phyloP scores from a whole-genome alignment of 2,113 vertebrate species.

The Murina feae region DNA sequence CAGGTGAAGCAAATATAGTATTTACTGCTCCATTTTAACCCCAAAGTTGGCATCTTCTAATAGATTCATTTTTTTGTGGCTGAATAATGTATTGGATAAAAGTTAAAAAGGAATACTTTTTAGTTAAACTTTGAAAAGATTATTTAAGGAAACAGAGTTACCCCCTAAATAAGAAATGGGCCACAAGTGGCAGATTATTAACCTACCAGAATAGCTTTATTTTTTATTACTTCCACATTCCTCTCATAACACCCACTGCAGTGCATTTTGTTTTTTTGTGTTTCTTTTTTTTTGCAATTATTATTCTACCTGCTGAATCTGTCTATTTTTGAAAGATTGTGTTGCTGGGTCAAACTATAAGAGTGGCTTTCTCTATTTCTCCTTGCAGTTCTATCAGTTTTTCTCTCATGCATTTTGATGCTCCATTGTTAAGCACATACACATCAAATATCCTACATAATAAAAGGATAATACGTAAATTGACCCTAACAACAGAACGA shows the following conservation, averaged over 20 bases:
- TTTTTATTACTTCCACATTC: background rate
- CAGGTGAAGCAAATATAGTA: background rate
- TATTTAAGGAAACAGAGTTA: background rate
- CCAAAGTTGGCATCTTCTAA: background rate
- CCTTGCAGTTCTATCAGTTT: background rate
- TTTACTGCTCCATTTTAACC: background rate
- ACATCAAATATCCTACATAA: too few species aligned
- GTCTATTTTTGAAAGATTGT: background rate
- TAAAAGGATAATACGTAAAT: too few species aligned
- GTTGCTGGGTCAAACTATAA: background rate
- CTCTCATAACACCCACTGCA: background rate
- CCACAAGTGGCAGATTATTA: accelerated
- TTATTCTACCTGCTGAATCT: background rate
- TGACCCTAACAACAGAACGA: too few species aligned
- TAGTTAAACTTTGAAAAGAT: background rate
- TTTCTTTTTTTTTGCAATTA: background rate
- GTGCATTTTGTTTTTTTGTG: background rate
- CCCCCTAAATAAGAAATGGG: background rate
- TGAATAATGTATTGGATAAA: background rate
- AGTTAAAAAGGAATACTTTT: background rate
- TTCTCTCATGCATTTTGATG: background rate
- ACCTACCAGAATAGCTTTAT: background rate
- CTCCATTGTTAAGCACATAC: background rate
- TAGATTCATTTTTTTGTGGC: background rate
- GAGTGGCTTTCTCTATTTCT: background rate